Base-by-base conservation (phyloP, 2,888 invertebrate genomes). In the Zygogramma bicolorata region DNA sequence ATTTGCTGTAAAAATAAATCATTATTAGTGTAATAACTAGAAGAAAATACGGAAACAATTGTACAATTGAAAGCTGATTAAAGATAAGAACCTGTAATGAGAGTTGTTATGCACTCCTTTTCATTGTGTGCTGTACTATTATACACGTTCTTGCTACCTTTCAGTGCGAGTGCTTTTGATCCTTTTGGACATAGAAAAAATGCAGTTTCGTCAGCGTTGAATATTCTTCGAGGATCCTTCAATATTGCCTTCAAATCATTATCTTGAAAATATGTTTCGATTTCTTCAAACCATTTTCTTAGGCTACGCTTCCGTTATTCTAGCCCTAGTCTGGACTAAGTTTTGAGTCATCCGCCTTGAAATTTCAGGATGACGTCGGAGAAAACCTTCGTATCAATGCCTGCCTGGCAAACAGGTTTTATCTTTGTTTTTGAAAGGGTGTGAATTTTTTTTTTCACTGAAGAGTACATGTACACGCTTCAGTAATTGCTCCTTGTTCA, bases 281-380 rank as follows among this genome's bases (percentile, higher is more conserved):
- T 46, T 46, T 46, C 65, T 25, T 70, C 40, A 63, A 67, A 68
- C 31, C 60, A 22, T 61, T 49, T 46, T 27, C 34, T 58, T 38
- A 65, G 15, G 49, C 62, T 49, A 60, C 49, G 53, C 49, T 65
- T n/a, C 42, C 3, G 46, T 31, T 15, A 58, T 58, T 63, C 62
- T 53, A 53, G 82, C 75, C 65, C 79, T 68, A 7, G 71, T 53
- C 29, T 68, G 57, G 10, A 79, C 80, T 57, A 83, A 78, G 74
- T 82, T 82, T 76, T 84, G 81, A 10, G 81, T 68, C 40, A 80
- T 74, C 15, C 81, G 69, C 72, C 79, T 57, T 13, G 77, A 60
- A 1, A 86, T 75, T 29, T 79, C 75, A n/a, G 83, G 81, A 73
- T 85, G n/a, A n/a, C n/a, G n/a, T n/a, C n/a, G n/a, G n/a, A n/a